These are phyloP conservation scores for Malaclemys terrapin DNA, from an alignment of 2,113 vertebrate species.

Conservation along the genomic window DNA sequence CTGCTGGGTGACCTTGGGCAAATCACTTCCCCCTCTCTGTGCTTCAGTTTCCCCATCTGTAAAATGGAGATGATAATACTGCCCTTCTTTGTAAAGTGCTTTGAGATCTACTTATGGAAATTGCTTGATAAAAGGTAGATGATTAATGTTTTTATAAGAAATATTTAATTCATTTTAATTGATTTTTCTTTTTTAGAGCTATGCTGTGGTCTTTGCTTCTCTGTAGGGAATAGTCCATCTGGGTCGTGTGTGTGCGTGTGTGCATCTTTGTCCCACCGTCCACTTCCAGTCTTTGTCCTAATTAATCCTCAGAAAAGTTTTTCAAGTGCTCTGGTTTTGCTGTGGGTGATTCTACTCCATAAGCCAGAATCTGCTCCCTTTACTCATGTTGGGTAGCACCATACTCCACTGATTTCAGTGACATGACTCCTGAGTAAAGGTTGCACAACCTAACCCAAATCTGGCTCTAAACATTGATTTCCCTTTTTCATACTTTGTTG, in stretches of 20 bases:
- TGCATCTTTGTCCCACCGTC: background rate
- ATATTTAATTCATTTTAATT: background rate
- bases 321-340: constrained; percentile 8
- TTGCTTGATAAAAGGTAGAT: background rate
- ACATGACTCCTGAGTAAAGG: background rate
- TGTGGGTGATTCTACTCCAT: background rate
- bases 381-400: background rate
- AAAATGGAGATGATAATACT: background rate
- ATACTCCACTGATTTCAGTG: background rate
- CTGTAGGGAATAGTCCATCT: background rate
- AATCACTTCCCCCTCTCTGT: background rate
- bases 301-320: background rate
- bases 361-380: background rate
- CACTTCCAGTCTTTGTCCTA: background rate
- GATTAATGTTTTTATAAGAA: background rate
- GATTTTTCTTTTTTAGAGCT: background rate
- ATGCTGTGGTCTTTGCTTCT: background rate
- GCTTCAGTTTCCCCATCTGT: background rate
- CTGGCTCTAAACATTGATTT: background rate
- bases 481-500: background rate
- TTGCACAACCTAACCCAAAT: background rate
- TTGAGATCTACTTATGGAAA: background rate
- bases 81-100: background rate
- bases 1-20: background rate
- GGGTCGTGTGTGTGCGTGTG: accelerated